Evolutionary conservation across 2,888 invertebrate species (phyloP), one percentile per base, ranked within the genome.

Genomic region (Heterodera filipjevi): DNA sequence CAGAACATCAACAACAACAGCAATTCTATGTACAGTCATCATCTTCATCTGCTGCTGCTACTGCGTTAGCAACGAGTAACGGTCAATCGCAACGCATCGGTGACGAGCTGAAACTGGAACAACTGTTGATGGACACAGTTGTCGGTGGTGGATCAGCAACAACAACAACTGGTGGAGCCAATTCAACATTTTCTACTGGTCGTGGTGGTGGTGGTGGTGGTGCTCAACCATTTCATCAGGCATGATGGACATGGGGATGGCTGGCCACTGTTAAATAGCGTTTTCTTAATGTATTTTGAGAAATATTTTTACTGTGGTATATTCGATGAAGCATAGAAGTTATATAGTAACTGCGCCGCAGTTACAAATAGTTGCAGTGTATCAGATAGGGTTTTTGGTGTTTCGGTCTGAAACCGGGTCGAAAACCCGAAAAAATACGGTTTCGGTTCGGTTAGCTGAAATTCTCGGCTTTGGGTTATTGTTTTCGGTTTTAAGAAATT

Each of bases 21-120:
- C 59, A 59, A 59, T 59, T 59, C 59, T 59, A 59, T 59, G 59
- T 59, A 22, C 59, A 59, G n/a, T 59, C 59, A 22, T 27, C 59
- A 10, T 59, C 59, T 3, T 49, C 49, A 3, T 14, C 49, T 12
- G 39, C 49, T 12, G 49, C 49, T 16, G 16, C 49, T 16, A 49
- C 49, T 3, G 19, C 16, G 16, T 16, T 14, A 49, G 19, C 19
- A 49, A 49, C 19, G 16, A 49, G 46, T 27, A 59, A 5, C 59
- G 27, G 12, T 22, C 59, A 59, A 1, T 10, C 59, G 27, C 59
- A 49, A 16, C 19, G 49, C 49, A 49, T 3, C 49, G 49, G 53
- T 27, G 59, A 59, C 8, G 59, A 59, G 59, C 12, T 59, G 59
- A 59, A 59, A 27, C 27, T 59, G 59, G 59, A 59, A 27, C 59